Evolutionary conservation across 1,140 invertebrate species (phyloP), one percentile per base, ranked within the genome.

Genomic region (Cepaea nemoralis): DNA sequence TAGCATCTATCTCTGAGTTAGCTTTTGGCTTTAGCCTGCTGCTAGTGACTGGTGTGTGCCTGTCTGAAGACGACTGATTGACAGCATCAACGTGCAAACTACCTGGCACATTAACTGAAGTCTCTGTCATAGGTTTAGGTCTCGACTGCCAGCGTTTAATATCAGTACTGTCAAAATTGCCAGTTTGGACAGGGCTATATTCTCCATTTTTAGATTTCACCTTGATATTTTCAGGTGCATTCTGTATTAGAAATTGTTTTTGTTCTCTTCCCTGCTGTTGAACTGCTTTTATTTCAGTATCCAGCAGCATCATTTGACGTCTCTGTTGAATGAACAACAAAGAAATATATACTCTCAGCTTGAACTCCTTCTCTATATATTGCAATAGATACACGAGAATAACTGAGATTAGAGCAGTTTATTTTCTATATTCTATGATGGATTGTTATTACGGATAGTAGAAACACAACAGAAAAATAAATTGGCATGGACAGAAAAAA

Each of bases 281-380:
- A n/a, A 85, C 84, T 40, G 76, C 75, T 59, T 85, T 82, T 35
- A 88, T 86, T 59, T 88, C 87, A 12, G 70, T 63, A 66, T 86
- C 83, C n/a, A 88, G 50, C 16, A 82, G 37, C 77, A 87, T 78
- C 80, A 86, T 84, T 70, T 87, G 85, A 16, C 87, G 67, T 67
- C 85, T 81, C 83, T 88, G 85, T 33, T 80, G 71, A 35, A 87
- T n/a, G n/a, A n/a, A n/a, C n/a, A n/a, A n/a, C n/a, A n/a, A n/a
- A n/a, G n/a, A n/a, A n/a, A n/a, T n/a, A n/a, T n/a, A n/a, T n/a
- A n/a, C n/a, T n/a, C n/a, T n/a, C n/a, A n/a, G n/a, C n/a, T n/a
- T n/a, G n/a, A n/a, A n/a, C n/a, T n/a, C n/a, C n/a, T n/a, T n/a
- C n/a, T n/a, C n/a, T n/a, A n/a, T n/a, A n/a, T n/a, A n/a, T n/a